A percentile compares a stretch with the other conserved stretches of the same genome.
Evolutionary conservation across 2,797 vertebrate species (phyloP).

Genomic region (Ispidina lecontei): DNA sequence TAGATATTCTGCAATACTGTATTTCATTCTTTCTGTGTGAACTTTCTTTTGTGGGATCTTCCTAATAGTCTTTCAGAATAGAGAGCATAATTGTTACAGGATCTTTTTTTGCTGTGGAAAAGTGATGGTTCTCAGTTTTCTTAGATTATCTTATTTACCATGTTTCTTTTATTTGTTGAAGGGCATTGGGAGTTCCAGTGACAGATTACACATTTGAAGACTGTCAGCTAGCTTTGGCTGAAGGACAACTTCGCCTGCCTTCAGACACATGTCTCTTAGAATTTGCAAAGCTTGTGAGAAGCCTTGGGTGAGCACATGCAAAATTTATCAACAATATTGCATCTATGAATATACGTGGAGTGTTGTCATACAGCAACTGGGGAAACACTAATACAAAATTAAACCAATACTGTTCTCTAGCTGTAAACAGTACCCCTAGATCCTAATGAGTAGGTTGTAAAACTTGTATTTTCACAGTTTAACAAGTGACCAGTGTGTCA

Average conservation of each 20-base stretch:
- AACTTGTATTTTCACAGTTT: neutral
- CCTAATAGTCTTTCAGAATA: neutral
- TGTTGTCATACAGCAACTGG: neutral
- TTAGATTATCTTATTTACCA: neutral
- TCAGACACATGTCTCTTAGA: constrained; percentile 93
- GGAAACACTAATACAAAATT: neutral
- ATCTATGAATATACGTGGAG: neutral
- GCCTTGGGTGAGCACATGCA: constrained; percentile 87
- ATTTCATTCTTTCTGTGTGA: neutral
- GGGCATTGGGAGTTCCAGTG: constrained; percentile 90
- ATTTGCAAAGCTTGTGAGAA: constrained; percentile 93
- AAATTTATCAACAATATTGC: neutral
- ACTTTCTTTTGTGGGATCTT: neutral
- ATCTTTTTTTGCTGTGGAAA: neutral
- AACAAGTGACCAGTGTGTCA: neutral
- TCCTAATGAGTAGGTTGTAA: neutral
- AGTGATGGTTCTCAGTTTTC: neutral
- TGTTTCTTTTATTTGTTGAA: constrained; percentile 58
- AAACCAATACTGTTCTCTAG: neutral
- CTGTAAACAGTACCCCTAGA: neutral
- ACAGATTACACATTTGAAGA: constrained; percentile 99
- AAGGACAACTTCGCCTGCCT: constrained; percentile 94
- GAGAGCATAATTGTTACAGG: neutral
- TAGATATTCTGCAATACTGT: neutral
- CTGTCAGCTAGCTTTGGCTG: constrained; percentile 96